A percentile compares a stretch with the other conserved stretches of the same genome.
These are phyloP conservation scores for Temnothorax unifasciatus DNA, from an alignment of 2,888 invertebrate genomes.

Conservation along the genomic window DNA sequence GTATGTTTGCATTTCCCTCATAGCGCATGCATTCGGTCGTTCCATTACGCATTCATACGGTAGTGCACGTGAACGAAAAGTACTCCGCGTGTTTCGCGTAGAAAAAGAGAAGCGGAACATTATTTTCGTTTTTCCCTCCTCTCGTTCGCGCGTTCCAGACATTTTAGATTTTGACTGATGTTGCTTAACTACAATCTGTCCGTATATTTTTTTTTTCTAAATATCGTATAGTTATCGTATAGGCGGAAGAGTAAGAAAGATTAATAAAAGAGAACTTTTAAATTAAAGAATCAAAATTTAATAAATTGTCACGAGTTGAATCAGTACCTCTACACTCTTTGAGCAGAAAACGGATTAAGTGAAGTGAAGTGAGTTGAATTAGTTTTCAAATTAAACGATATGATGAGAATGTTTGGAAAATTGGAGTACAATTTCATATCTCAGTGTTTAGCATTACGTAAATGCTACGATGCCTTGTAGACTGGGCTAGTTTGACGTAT, in stretches of 20 bases:
- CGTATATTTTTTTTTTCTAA: not conserved
- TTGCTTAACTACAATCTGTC: constrained; percentile 10
- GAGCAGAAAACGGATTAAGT: no score
- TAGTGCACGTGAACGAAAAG: constrained; percentile 35
- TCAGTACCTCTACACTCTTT: not conserved
- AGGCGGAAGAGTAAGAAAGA: not conserved
- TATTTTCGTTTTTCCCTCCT: constrained; percentile 8
- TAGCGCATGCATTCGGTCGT: constrained; percentile 40
- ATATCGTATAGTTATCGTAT: not conserved
- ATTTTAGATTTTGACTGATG: constrained; percentile 25
- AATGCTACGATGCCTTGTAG: not conserved
- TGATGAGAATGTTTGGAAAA: not conserved
- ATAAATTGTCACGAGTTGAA: not conserved
- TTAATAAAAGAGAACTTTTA: not conserved
- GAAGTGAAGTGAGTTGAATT: no score
- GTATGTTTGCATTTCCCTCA: constrained; percentile 46
- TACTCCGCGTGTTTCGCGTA: constrained; percentile 27
- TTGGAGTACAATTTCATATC: not conserved
- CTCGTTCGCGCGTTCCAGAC: constrained; percentile 7
- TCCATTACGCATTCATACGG: constrained; percentile 49
- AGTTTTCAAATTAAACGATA: not conserved
- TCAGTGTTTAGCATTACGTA: not conserved
- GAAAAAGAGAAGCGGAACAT: not conserved
- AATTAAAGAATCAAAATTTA: not conserved
- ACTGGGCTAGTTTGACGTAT: not conserved